Evolutionary conservation across 2,797 vertebrate genomes (phyloP).

Genomic region (Lacerta viridis): DNA sequence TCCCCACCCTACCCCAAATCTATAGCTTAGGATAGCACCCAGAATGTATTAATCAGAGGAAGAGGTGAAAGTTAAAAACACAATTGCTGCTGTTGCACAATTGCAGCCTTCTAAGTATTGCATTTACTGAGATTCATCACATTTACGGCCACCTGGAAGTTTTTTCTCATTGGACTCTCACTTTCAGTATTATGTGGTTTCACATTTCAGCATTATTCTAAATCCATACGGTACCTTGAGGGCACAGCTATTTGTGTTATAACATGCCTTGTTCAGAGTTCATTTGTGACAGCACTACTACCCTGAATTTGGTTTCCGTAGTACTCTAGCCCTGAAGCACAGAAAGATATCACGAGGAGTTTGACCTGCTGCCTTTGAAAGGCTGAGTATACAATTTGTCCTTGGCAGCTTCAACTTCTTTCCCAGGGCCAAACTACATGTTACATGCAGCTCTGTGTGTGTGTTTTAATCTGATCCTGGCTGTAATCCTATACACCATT

Average conservation of each 20-base stretch:
- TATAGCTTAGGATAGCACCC: neutral
- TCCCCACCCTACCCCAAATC: neutral
- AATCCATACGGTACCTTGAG: conserved; percentile 54
- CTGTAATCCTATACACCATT: neutral
- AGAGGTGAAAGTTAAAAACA: neutral
- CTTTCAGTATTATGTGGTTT: conserved; percentile 69
- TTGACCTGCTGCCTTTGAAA: conserved; percentile 17
- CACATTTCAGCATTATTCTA: conserved; percentile 68
- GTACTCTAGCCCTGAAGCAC: neutral
- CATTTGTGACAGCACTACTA: conserved; percentile 16
- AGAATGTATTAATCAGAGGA: neutral
- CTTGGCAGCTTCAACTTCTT: neutral
- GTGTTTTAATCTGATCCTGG: neutral
- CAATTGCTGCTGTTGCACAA: neutral
- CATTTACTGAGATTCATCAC: conserved; percentile 63
- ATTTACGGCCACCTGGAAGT: conserved; percentile 61
- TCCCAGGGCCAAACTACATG: neutral
- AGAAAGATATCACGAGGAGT: neutral
- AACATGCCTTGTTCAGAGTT: conserved; percentile 35
- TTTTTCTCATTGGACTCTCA: conserved; percentile 62
- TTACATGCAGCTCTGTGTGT: neutral
- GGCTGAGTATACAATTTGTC: neutral
- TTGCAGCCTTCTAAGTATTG: neutral
- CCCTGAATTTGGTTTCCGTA: conserved; percentile 29
- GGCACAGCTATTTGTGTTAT: conserved; percentile 15